These are phyloP conservation scores for Caenorhabditis imperialis DNA, from an alignment of 2,888 invertebrate species.

Conservation along the genomic window DNA sequence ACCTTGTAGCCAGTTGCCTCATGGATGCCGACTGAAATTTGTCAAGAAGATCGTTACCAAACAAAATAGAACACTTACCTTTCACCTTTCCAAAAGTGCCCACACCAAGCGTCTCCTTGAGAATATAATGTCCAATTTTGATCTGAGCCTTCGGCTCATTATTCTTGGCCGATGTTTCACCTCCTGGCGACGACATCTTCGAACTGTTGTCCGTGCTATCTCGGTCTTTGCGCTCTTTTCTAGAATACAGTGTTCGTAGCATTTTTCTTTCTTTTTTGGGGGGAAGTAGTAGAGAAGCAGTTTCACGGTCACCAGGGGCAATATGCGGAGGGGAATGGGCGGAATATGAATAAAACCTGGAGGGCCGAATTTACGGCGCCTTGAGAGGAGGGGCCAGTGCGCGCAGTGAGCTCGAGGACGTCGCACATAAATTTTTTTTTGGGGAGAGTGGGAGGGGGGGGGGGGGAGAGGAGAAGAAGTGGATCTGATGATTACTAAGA, in stretches of 20 bases:
- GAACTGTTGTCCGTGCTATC: conserved; percentile 50
- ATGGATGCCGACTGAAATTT: conserved; percentile 90
- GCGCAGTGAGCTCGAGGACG: too few species aligned
- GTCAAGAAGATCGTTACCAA: background rate
- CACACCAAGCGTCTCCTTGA: conserved; percentile 93
- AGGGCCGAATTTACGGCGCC: conserved; percentile 27
- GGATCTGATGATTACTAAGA: too few species aligned
- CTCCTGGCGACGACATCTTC: conserved; percentile 56
- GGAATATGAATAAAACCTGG: conserved; percentile 46
- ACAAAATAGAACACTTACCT: conserved; percentile 80
- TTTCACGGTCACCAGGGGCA: too few species aligned
- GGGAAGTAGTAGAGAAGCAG: too few species aligned
- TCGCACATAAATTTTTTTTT: too few species aligned
- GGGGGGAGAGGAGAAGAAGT: too few species aligned
- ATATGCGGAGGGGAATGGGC: background rate
- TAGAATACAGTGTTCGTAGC: conserved; percentile 52
- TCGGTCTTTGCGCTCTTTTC: conserved; percentile 68
- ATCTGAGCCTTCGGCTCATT: conserved; percentile 75
- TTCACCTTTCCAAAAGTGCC: conserved; percentile 99
- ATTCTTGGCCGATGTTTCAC: conserved; percentile 51
- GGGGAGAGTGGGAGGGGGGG: too few species aligned
- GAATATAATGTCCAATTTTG: conserved; percentile 92
- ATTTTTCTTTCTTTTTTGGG: too few species aligned
- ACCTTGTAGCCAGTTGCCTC: conserved; percentile 97
- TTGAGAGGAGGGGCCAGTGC: too few species aligned